Conservation (phyloP, 2,888 invertebrate species). For the Drymonia ruficornis region DNA sequence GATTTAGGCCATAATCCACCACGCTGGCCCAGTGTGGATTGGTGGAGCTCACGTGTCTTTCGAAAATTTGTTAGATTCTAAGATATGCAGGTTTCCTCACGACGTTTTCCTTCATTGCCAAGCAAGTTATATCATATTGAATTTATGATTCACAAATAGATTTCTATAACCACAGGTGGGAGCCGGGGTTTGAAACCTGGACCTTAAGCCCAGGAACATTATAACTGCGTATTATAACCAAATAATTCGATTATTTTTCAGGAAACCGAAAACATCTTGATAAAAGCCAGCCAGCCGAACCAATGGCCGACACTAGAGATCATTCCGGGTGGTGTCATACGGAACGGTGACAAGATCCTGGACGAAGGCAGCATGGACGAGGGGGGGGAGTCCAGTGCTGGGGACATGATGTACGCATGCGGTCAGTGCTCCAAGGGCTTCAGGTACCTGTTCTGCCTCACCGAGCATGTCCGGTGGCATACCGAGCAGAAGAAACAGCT, state of each 20-base stretch:
- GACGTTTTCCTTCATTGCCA: no score
- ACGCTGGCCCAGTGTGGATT: no score
- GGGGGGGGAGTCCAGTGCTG: constrained; percentile 9
- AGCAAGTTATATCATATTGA: no score
- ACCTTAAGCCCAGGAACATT: no score
- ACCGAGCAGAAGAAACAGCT: constrained; percentile 55
- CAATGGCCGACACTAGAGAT: constrained; percentile 78
- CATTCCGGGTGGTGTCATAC: constrained; percentile 73
- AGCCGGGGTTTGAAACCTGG: no score
- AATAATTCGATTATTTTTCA: constrained; percentile 5
- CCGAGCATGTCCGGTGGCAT: constrained; percentile 72
- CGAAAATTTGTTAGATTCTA: no score
- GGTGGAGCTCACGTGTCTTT: no score
- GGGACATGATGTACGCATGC: constrained; percentile 71
- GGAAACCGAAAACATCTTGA: constrained; percentile 26
- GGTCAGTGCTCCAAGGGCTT: constrained; percentile 73
- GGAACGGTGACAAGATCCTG: constrained; percentile 51
- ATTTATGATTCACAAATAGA: no score
- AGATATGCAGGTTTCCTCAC: no score
- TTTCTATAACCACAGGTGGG: no score
- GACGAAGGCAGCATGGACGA: constrained; percentile 27
- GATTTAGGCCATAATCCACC: no score
- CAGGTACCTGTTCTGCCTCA: constrained; percentile 62
- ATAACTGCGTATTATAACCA: no score
- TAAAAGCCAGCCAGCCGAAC: constrained; percentile 41